A percentile compares a stretch with the other conserved stretches of the same genome.
Conservation (phyloP, 2,113 vertebrate genomes). For the Coptodon rendalli region DNA sequence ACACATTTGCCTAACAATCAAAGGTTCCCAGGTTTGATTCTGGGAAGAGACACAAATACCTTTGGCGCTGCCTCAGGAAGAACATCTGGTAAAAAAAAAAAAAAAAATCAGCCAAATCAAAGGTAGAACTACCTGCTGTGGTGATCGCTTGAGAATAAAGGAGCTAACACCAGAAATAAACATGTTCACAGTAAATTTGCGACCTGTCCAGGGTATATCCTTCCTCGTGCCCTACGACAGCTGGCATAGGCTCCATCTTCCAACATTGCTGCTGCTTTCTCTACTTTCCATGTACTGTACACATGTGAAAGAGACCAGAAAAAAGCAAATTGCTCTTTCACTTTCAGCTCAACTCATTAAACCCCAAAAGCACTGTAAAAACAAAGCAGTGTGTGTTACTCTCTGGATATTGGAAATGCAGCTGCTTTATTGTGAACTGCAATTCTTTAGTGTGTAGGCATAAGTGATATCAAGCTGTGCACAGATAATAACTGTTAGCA, state of each 20-base stretch:
- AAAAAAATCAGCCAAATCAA: not conserved
- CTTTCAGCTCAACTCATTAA: not conserved
- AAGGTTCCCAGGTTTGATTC: not conserved
- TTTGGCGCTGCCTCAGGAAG: not conserved
- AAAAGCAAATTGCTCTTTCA: not conserved
- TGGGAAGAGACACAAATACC: not conserved
- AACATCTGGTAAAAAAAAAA: not conserved
- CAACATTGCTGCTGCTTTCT: not conserved
- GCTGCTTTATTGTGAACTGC: not conserved
- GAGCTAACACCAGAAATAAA: not conserved
- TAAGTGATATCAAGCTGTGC: not conserved
- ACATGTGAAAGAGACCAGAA: not conserved
- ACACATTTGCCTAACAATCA: rapidly evolving
- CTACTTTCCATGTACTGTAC: rapidly evolving
- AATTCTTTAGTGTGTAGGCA: not conserved
- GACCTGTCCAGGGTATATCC: not conserved
- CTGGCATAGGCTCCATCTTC: not conserved
- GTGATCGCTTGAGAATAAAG: not conserved
- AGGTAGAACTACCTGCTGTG: not conserved
- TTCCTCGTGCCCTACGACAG: rapidly evolving
- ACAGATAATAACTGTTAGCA: not conserved
- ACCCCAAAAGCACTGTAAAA: not conserved
- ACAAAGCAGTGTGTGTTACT: not conserved
- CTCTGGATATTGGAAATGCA: not conserved
- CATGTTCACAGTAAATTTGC: not conserved